Evolutionary conservation across 2,888 invertebrate species (phyloP).

Genomic region (Deilephila elpenor): DNA sequence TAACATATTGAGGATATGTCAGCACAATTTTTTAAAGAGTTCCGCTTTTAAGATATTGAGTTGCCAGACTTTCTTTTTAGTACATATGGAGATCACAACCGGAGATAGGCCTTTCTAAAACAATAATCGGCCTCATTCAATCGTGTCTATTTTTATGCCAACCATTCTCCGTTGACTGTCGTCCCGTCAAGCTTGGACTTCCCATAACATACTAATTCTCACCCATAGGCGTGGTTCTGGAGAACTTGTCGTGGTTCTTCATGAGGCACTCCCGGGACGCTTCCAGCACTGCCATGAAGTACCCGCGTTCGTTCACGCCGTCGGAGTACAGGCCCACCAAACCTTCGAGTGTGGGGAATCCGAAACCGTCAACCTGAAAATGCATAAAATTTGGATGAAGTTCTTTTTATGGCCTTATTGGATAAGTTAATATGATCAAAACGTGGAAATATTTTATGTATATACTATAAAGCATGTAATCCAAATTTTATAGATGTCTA

Average conservation of each 20-base stretch:
- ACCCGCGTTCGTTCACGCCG: slow-evolving; percentile 90
- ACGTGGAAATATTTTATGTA: not conserved
- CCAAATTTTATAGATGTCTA: too few species aligned
- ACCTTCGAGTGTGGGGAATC: slow-evolving; percentile 90
- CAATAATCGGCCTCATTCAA: too few species aligned
- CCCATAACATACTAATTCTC: slow-evolving; percentile 37
- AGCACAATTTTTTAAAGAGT: too few species aligned
- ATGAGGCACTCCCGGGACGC: slow-evolving; percentile 88
- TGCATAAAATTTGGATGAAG: slow-evolving; percentile 21
- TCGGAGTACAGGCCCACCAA: slow-evolving; percentile 89
- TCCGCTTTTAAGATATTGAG: too few species aligned
- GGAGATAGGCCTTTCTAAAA: too few species aligned
- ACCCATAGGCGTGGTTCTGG: slow-evolving; percentile 78
- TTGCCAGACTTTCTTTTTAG: too few species aligned
- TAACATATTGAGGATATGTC: too few species aligned
- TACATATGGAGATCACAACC: too few species aligned
- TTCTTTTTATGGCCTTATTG: not conserved
- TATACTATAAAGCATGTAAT: too few species aligned
- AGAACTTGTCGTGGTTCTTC: slow-evolving; percentile 82
- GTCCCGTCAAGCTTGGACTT: too few species aligned
- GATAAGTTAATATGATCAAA: not conserved
- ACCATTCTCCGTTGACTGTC: too few species aligned
- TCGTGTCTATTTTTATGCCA: too few species aligned
- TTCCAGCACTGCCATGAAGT: slow-evolving; percentile 89
- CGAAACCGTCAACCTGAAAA: slow-evolving; percentile 87